These are phyloP conservation scores for Sebastiscus tertius DNA, from an alignment of 2,797 vertebrate species.

Conservation along the genomic window DNA sequence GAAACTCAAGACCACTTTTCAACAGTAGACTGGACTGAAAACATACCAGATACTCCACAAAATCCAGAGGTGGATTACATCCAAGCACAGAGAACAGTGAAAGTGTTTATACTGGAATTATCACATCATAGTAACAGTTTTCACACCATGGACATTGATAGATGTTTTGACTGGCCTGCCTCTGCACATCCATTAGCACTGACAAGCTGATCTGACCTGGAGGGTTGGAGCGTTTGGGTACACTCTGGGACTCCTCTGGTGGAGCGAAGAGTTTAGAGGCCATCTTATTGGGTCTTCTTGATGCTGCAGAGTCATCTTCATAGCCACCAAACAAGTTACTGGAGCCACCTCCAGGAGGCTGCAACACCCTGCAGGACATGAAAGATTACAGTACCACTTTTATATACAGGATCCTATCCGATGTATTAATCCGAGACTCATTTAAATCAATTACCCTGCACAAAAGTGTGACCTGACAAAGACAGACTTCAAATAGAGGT, in stretches of 20 bases:
- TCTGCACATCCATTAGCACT: slow-evolving; percentile 1
- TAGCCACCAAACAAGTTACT: slow-evolving; percentile 88
- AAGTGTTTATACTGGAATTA: slow-evolving; percentile 9
- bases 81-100: background rate
- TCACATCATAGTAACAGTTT: slow-evolving; percentile 43
- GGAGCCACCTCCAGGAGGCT: slow-evolving; percentile 91
- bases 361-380: slow-evolving; percentile 83
- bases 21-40: background rate
- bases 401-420: background rate
- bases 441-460: background rate
- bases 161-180: slow-evolving; percentile 1
- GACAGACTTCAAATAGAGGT: background rate
- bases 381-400: background rate
- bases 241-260: slow-evolving; percentile 82
- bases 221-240: slow-evolving; percentile 90
- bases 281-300: slow-evolving; percentile 88
- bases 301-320: slow-evolving; percentile 83
- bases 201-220: slow-evolving; percentile 84
- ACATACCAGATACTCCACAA: slow-evolving; percentile 5
- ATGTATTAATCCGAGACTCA: background rate
- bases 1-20: background rate
- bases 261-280: slow-evolving; percentile 90
- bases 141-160: slow-evolving; percentile 41
- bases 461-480: background rate
- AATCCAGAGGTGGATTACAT: slow-evolving; percentile 5